Percentiles rank a stretch among this genome's conserved stretches.
Conservation (phyloP, 2,888 invertebrate genomes). For the Drosophila rubida region DNA sequence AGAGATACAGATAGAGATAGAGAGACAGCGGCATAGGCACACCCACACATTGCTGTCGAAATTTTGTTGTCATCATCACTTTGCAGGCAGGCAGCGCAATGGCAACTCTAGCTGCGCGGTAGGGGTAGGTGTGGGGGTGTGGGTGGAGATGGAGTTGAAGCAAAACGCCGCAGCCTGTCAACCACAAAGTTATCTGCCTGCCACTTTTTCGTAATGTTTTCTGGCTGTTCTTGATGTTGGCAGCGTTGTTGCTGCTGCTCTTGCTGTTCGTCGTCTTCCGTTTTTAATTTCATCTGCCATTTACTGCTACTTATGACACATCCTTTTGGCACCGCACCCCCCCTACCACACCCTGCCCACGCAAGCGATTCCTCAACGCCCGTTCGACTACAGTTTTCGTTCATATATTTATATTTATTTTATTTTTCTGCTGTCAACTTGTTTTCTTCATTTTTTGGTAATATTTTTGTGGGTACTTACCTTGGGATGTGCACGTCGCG, state of each 20-base stretch:
- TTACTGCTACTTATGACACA: conserved; percentile 81
- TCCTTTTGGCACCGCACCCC: conserved; percentile 53
- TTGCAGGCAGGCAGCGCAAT: conserved; percentile 43
- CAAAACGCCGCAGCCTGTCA: conserved; percentile 59
- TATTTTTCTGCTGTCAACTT: conserved; percentile 16
- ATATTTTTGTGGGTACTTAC: conserved; percentile 87
- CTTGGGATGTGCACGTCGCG: conserved; percentile 99
- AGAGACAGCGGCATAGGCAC: conserved; percentile 22
- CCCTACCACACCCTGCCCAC: conserved; percentile 3
- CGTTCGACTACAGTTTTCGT: conserved; percentile 12
- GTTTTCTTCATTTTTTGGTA: conserved; percentile 25
- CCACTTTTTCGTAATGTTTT: conserved; percentile 47
- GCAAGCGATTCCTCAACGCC: conserved; percentile 9
- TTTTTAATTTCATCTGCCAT: conserved; percentile 82
- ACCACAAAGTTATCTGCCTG: conserved; percentile 75
- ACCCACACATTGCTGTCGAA: conserved; percentile 56
- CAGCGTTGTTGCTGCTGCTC: conserved; percentile 41
- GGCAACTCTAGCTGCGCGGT: conserved; percentile 34
- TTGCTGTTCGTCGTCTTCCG: conserved; percentile 69
- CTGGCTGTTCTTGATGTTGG: conserved; percentile 17
- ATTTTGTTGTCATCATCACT: conserved; percentile 79
- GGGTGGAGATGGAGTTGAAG: conserved; percentile 46
- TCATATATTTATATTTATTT: conserved; percentile 6
- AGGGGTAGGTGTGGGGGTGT: neutral
- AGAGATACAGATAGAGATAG: conserved; percentile 37